Evolutionary conservation across 1,140 invertebrate genomes (phyloP), one percentile per base, ranked within the genome.

Genomic region (Lucilia cuprina): DNA sequence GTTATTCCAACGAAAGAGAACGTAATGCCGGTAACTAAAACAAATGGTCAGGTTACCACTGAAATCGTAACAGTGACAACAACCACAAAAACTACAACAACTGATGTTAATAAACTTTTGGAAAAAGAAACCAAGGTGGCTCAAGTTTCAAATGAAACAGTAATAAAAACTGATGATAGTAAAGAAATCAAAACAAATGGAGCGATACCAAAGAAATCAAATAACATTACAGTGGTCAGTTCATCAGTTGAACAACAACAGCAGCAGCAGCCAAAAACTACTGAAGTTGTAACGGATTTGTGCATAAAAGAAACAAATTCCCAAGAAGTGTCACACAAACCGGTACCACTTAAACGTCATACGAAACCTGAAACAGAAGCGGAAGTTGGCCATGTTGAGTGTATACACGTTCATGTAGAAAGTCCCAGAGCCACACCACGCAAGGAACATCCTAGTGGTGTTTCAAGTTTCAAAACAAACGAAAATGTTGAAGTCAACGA

Each of bases 381-480:
- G n/a, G 83, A 85, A 82, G 83, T 85, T 10, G 84, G 84, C 0
- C 60, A 85, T 74, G 78, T 85, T 14, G 84, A 85, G 82, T 84
- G 83, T 13, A 85, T 85, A 55, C 84, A 85, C 12, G 60, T 85
- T 0, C 84, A 84, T 34, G 80, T 82, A 14, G 83, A 83, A 25
- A 85, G 30, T 74, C 83, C 83, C 19, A 60, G 65, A n/a, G 49
- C 83, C 19, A 70, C 83, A 41, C 47, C 78, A 9, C 77, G 82
- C 14, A 21, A 21, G 30, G 47, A 21, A 30, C 75, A 83, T 12
- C 47, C 14, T 80, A 70, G 47, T 25, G 77, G 49, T 4, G 12
- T 83, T n/a, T 41, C 74, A 25, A 83, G 82, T 60, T 85, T 85
- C 30, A 21, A 85, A 21, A 41, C 60, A 84, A 82, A 84, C 55